Conservation (phyloP, 1,140 invertebrate genomes). For the Temnothorax curvispinosus region DNA sequence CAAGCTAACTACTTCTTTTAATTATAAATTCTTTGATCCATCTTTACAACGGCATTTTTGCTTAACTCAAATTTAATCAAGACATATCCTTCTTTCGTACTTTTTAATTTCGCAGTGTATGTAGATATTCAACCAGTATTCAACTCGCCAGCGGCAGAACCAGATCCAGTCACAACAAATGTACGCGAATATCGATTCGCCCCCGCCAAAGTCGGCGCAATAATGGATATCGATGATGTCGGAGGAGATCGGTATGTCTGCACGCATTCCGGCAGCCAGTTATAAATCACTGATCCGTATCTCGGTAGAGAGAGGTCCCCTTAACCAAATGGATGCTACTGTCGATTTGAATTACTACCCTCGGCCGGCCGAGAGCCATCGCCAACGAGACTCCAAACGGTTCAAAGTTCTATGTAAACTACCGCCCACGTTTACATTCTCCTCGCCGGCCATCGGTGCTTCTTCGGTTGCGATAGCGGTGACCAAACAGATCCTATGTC, state of each 20-base stretch:
- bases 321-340: slow-evolving; percentile 78
- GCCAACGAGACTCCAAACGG: slow-evolving; percentile 71
- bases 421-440: slow-evolving; percentile 76
- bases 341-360: slow-evolving; percentile 79
- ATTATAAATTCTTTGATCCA: neutral
- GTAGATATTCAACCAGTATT: neutral
- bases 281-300: slow-evolving; percentile 79
- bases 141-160: neutral
- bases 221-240: slow-evolving; percentile 76
- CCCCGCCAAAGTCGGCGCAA: slow-evolving; percentile 27
- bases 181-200: slow-evolving; percentile 44
- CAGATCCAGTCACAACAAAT: slow-evolving; percentile 4
- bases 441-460: slow-evolving; percentile 25
- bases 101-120: neutral
- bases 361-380: slow-evolving; percentile 63
- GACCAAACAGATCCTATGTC: slow-evolving; percentile 58
- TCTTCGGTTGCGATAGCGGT: neutral
- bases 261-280: slow-evolving; percentile 78
- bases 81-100: neutral
- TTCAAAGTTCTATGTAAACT: slow-evolving; percentile 77
- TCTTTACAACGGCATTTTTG: neutral
- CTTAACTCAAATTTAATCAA: neutral
- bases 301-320: slow-evolving; percentile 63
- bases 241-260: slow-evolving; percentile 71
- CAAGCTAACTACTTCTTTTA: neutral